Conservation (phyloP, 2,113 vertebrate genomes). For the Aythya baeri region DNA sequence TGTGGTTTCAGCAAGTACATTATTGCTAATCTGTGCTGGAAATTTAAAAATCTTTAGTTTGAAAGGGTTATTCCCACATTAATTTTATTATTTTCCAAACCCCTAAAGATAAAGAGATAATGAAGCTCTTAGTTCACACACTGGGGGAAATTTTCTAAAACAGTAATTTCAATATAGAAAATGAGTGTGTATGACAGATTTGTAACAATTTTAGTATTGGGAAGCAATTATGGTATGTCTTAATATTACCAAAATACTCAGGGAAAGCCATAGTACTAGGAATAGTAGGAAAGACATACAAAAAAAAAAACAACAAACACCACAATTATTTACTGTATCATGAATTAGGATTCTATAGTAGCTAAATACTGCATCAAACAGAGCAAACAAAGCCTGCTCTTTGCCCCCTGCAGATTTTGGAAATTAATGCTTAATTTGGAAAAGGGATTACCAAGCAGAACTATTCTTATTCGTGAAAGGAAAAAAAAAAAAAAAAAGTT, state of each 20-base stretch:
- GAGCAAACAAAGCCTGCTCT: background rate
- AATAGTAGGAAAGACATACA: background rate
- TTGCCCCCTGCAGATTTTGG: background rate
- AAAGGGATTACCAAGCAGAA: background rate
- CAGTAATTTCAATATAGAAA: background rate
- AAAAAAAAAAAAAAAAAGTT: background rate
- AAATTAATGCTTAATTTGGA: background rate
- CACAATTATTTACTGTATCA: background rate
- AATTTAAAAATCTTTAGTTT: background rate
- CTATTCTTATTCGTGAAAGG: background rate
- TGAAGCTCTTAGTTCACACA: background rate
- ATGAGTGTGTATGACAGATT: background rate
- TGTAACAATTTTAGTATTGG: background rate
- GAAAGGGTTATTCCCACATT: background rate
- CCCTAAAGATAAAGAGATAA: background rate
- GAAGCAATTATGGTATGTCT: rapidly evolving
- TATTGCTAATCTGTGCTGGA: background rate
- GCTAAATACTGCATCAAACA: background rate
- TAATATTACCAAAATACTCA: background rate
- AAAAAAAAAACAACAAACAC: background rate
- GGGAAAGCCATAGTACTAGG: background rate
- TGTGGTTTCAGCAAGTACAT: background rate
- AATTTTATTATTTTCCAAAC: background rate
- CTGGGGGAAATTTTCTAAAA: background rate
- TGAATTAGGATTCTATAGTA: background rate